phyloP scores from a whole-genome alignment of 2,888 invertebrate species.

The Cyrtodaria siliqua region DNA sequence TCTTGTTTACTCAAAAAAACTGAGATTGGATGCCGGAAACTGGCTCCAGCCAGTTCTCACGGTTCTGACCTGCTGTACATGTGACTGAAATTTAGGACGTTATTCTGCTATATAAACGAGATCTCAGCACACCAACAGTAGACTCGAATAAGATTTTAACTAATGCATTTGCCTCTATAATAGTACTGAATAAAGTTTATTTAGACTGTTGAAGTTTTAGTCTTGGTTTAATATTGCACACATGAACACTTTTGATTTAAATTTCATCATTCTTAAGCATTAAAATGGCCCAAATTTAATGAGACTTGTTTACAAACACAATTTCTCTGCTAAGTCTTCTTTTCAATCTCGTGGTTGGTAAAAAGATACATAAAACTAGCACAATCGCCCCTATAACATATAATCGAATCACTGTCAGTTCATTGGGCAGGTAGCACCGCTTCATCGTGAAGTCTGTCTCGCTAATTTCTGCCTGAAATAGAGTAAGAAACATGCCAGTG shows the following conservation, averaged over 20 bases:
- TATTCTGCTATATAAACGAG: too few relatives aligned
- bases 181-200: too few relatives aligned
- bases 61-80: too few relatives aligned
- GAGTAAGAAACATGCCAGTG: not conserved
- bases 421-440: constrained; percentile 94
- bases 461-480: constrained; percentile 91
- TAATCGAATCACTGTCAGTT: constrained; percentile 90
- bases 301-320: constrained; percentile 25
- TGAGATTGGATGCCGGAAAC: too few relatives aligned
- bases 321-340: not conserved
- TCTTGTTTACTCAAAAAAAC: too few relatives aligned
- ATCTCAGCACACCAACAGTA: too few relatives aligned
- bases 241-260: not conserved
- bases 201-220: not conserved
- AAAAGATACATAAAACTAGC: constrained; percentile 57
- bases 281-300: constrained; percentile 13
- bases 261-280: too few relatives aligned
- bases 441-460: constrained; percentile 91
- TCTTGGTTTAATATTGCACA: not conserved
- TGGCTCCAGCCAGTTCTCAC: too few relatives aligned
- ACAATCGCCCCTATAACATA: constrained; percentile 87
- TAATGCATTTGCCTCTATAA: too few relatives aligned
- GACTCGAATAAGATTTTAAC: too few relatives aligned
- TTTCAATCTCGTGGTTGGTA: constrained; percentile 30
- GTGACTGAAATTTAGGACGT: too few relatives aligned